Evolutionary conservation across 1,140 invertebrate genomes (phyloP).

Genomic region (Triops cancriformis): DNA sequence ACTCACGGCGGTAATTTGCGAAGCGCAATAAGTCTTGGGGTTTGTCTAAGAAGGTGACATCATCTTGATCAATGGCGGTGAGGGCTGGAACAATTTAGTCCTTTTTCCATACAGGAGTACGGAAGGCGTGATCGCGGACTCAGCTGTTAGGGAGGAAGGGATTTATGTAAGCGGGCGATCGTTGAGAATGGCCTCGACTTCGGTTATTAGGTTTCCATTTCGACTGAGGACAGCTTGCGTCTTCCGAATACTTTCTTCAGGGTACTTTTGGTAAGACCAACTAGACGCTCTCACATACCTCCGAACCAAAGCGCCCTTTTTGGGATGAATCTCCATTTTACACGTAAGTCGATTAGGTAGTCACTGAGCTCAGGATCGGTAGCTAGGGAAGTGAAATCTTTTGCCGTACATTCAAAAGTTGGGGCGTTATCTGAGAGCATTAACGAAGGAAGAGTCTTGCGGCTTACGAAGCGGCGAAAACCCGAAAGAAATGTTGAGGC

Average conservation of each 20-base stretch:
- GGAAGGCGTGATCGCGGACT: too few relatives aligned
- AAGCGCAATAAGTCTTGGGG: background rate
- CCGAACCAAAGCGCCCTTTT: too few relatives aligned
- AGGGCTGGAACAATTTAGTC: background rate
- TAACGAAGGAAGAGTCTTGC: constrained; percentile 29
- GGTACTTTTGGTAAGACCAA: too few relatives aligned
- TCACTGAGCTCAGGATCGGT: background rate
- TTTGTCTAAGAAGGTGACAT: background rate
- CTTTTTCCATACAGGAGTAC: too few relatives aligned
- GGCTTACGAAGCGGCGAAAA: constrained; percentile 31
- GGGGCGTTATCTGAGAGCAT: too few relatives aligned
- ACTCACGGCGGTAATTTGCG: too few relatives aligned
- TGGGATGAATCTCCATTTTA: too few relatives aligned
- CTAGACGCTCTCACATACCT: too few relatives aligned
- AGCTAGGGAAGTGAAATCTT: constrained; percentile 15
- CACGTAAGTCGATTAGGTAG: background rate
- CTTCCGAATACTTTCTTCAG: too few relatives aligned
- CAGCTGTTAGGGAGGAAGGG: too few relatives aligned
- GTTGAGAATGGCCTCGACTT: constrained; percentile 32
- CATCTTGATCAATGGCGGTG: background rate
- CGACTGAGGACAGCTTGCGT: too few relatives aligned
- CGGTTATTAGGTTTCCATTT: too few relatives aligned
- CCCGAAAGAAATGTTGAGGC: constrained; percentile 27
- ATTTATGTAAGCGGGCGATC: constrained; percentile 35
- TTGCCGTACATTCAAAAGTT: constrained; percentile 27